phyloP scores from a whole-genome alignment of 2,113 vertebrate genomes.

The Potamarius usumacintae region DNA sequence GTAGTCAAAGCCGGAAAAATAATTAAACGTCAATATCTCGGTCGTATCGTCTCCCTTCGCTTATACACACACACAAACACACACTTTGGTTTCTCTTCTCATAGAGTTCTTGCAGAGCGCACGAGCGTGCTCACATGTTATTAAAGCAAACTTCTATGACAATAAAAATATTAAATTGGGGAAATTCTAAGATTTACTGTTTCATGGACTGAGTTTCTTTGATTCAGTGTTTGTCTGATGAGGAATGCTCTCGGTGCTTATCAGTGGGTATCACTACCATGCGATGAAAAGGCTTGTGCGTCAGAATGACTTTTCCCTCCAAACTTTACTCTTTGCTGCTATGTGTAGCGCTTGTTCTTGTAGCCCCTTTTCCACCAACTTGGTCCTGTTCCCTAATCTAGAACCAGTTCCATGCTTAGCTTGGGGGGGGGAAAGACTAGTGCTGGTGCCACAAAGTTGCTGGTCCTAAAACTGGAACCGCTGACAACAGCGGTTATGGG shows the following conservation, averaged over 20 bases:
- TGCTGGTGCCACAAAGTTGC: too few relatives aligned
- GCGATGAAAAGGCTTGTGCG: too few relatives aligned
- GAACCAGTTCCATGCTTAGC: too few relatives aligned
- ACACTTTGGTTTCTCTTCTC: constrained; percentile 72
- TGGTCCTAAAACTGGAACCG: too few relatives aligned
- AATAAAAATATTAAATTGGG: constrained; percentile 95
- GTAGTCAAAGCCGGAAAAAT: constrained; percentile 70
- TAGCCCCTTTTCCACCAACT: too few relatives aligned
- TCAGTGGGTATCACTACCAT: too few relatives aligned
- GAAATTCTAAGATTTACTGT: constrained; percentile 55
- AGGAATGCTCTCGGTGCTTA: background rate
- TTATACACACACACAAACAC: constrained; percentile 71
- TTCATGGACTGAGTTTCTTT: background rate
- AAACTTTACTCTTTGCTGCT: too few relatives aligned
- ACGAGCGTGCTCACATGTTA: constrained; percentile 87
- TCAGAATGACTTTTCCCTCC: too few relatives aligned
- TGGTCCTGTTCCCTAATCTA: too few relatives aligned
- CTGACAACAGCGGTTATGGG: too few relatives aligned
- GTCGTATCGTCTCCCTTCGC: constrained; percentile 70
- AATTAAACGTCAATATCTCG: constrained; percentile 41
- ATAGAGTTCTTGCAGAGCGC: constrained; percentile 79
- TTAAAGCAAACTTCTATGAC: constrained; percentile 89
- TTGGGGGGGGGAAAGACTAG: too few relatives aligned
- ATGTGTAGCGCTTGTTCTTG: too few relatives aligned
- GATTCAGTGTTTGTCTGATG: background rate